Evolutionary conservation across 2,888 invertebrate genomes (phyloP).

Genomic region (Seladonia tumulorum): DNA sequence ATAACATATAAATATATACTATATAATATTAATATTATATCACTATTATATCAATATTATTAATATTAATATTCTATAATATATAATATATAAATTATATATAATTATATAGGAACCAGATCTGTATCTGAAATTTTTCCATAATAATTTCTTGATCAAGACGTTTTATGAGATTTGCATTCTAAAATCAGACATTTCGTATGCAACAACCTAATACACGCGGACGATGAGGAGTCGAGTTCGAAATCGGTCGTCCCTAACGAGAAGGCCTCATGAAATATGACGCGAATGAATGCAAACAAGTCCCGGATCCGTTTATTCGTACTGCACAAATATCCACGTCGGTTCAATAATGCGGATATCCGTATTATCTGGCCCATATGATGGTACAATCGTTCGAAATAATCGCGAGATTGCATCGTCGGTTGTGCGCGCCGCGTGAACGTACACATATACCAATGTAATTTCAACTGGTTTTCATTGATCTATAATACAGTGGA

Average conservation of each 20-base stretch:
- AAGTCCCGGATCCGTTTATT: conserved; percentile 17
- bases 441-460: not conserved
- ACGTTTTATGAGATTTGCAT: not conserved
- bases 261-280: conserved; percentile 4
- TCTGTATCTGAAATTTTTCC: not conserved
- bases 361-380: conserved; percentile 21
- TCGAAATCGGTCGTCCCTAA: conserved; percentile 3
- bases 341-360: conserved; percentile 24
- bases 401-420: conserved; percentile 22
- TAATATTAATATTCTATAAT: too few relatives aligned
- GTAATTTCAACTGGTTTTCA: not conserved
- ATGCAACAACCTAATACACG: not conserved
- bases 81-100: too few relatives aligned
- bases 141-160: not conserved
- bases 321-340: conserved; percentile 10
- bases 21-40: too few relatives aligned
- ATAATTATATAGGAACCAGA: not conserved
- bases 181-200: not conserved
- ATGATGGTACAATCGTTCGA: conserved; percentile 12
- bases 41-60: too few relatives aligned
- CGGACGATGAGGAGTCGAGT: not conserved
- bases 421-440: not conserved
- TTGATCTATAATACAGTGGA: not conserved
- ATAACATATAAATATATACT: too few relatives aligned
- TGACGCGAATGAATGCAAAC: conserved; percentile 13